Conservation (phyloP, 1,140 invertebrate species). For the Amyelois transitella region DNA sequence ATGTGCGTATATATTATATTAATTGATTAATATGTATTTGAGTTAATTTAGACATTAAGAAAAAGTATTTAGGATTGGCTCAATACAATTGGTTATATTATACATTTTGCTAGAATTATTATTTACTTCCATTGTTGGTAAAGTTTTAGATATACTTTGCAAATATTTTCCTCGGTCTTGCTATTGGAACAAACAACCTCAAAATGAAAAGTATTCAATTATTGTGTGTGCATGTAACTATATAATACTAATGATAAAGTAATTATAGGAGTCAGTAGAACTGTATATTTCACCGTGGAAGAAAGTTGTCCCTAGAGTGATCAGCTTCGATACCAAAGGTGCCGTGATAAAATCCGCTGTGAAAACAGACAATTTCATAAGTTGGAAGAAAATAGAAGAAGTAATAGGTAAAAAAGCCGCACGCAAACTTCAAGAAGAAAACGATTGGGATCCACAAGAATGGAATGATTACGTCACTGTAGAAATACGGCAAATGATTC, state of each 20-base stretch:
- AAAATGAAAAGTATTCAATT: background rate
- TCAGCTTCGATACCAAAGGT: conserved; percentile 34
- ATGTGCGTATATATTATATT: no score
- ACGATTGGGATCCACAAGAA: background rate
- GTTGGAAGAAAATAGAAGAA: conserved; percentile 11
- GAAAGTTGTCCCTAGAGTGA: conserved; percentile 23
- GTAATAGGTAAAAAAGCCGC: conserved; percentile 1
- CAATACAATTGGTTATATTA: no score
- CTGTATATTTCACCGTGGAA: conserved; percentile 43
- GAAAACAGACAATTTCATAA: conserved; percentile 14
- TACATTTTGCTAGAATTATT: no score
- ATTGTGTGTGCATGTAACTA: no score
- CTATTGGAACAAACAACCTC: no score
- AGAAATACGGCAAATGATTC: conserved; percentile 2
- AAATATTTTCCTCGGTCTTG: no score
- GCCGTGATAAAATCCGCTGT: conserved; percentile 14
- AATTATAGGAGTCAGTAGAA: conserved; percentile 19
- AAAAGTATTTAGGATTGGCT: no score
- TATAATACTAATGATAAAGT: background rate
- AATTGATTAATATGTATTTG: no score
- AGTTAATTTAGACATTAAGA: no score
- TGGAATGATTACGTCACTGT: background rate
- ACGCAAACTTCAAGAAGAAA: background rate
- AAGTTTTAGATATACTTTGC: no score
- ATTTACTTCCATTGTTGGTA: no score